Evolutionary conservation across 2,797 vertebrate species (phyloP), one percentile per base, ranked within the genome.

Genomic region (Parambassis ranga): DNA sequence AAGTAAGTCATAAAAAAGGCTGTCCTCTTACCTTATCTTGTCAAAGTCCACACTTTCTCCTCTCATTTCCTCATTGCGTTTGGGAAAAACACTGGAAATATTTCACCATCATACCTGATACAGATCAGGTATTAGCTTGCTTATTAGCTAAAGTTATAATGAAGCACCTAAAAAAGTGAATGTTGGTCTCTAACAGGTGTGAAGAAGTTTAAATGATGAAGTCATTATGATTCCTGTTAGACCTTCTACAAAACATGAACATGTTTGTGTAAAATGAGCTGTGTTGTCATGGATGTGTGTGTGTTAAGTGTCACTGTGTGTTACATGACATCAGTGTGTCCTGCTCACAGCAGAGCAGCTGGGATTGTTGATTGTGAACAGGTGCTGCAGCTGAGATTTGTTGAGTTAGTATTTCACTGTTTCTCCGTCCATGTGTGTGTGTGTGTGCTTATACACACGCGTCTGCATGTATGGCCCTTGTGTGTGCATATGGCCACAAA

Each of bases 341-440:
- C 32, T 26, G 41, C 64, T 50, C 26, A 1, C 19, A 58, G 68
- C 36, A 4, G 24, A 79, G 75, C 88, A 90, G 85, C 88, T 87
- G 88, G 32, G 67, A 36, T 9, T n/a, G 59, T 28, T 22, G 67
- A 64, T 56, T 8, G 41, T 58, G 53, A 82, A 89, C 89, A 90
- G 87, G 84, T 90, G 89, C 70, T 22, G 57, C 75, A 39, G 80
- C 71, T 68, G 61, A 87, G 74, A 76, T 63, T 76, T 55, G 46
- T 39, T 10, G 46, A 43, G 62, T 49, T 62, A 56, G 59, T 62
- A n/a, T 64, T 60, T 70, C 66, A 69, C 59, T 71, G 50, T 31
- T 26, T 37, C 42, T 32, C 20, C n/a, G n/a, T n/a, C n/a, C n/a
- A n/a, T n/a, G n/a, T n/a, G n/a, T n/a, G n/a, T 60, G 14, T 44